phyloP scores from a whole-genome alignment of 1,140 invertebrate species.

The Teleopsis dalmanni region DNA sequence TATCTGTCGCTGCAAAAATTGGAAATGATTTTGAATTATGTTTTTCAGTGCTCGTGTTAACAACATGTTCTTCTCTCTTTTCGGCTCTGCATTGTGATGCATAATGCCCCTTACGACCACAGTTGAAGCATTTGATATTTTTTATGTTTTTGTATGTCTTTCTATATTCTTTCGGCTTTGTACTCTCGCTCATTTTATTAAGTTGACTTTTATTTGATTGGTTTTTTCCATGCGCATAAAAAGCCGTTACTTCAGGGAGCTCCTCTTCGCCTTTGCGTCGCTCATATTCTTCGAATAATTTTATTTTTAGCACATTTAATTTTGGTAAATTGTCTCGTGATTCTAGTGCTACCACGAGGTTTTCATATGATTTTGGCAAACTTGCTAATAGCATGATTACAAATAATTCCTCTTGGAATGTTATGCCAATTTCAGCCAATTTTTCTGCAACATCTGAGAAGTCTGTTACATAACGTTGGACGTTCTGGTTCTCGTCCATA shows the following conservation, averaged over 20 bases:
- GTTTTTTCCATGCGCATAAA: background rate
- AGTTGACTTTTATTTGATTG: background rate
- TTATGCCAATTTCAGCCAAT: slow-evolving; percentile 9
- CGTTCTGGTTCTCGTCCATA: slow-evolving; percentile 1
- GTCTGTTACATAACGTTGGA: background rate
- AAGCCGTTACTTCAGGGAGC: background rate
- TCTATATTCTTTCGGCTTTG: background rate
- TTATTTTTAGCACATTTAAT: slow-evolving; percentile 5
- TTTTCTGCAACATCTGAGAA: slow-evolving; percentile 10
- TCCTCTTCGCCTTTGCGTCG: background rate
- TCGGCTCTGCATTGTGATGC: background rate
- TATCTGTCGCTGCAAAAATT: background rate
- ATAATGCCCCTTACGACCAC: background rate
- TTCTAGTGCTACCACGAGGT: slow-evolving; percentile 15
- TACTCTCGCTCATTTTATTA: background rate
- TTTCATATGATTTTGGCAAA: slow-evolving; percentile 8
- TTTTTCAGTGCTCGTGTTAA: background rate
- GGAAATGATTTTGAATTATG: background rate
- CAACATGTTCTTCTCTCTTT: background rate
- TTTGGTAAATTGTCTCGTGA: slow-evolving; percentile 8
- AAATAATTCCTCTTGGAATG: slow-evolving; percentile 11
- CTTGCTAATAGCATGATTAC: slow-evolving; percentile 5
- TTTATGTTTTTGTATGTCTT: too few species aligned
- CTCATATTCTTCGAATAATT: slow-evolving; percentile 11
- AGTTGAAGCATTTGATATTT: background rate